Conservation (phyloP, 2,888 invertebrate species). For the Clitarchus hookeri region DNA sequence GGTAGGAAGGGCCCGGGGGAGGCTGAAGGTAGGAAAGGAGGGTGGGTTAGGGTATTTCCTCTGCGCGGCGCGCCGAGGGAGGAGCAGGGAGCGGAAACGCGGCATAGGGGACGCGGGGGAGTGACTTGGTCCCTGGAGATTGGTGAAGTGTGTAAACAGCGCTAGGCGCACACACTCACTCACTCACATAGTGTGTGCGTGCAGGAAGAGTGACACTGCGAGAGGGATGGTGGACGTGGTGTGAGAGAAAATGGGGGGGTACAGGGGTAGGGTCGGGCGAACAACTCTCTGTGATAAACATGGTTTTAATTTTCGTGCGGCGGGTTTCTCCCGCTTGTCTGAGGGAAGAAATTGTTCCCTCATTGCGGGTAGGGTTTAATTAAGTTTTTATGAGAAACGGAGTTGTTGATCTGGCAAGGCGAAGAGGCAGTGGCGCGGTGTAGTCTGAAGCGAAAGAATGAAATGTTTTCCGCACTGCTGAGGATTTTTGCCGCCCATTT, state of each 20-base stretch:
- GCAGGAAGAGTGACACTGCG: neutral
- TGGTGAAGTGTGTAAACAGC: slow-evolving; percentile 9
- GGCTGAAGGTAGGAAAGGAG: neutral
- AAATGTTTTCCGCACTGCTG: neutral
- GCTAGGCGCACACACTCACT: neutral
- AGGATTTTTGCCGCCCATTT: neutral
- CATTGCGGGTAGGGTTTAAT: neutral
- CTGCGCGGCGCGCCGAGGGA: neutral
- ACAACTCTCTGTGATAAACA: slow-evolving; percentile 9
- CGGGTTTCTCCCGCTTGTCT: neutral
- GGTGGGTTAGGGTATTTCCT: neutral
- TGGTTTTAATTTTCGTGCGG: slow-evolving; percentile 10
- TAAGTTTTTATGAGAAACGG: slow-evolving; percentile 2
- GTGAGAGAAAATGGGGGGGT: neutral
- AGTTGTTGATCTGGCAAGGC: neutral
- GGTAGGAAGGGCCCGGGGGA: neutral
- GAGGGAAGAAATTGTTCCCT: neutral
- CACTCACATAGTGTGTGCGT: neutral
- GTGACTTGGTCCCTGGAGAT: neutral
- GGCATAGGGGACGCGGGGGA: neutral
- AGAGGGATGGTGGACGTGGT: neutral
- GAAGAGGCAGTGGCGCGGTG: neutral
- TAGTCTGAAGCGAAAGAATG: neutral
- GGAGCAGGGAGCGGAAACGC: neutral
- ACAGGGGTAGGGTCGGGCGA: neutral